Conservation (phyloP, 2,113 vertebrate genomes). For the Orycteropus afer region DNA sequence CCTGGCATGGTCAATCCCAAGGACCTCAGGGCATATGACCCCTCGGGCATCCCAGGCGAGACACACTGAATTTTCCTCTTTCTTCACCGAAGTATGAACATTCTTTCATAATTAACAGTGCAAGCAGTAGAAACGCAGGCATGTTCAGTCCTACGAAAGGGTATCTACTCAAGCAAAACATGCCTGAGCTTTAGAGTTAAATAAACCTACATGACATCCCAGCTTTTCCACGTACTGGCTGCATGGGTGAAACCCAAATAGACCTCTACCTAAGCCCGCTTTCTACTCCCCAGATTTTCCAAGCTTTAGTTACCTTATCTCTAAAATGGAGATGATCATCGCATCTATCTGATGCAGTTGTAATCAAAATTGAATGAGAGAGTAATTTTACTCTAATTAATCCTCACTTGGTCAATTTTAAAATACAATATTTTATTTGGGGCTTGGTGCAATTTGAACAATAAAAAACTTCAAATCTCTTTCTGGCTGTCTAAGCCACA, state of each 20-base stretch:
- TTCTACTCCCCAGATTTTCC: neutral
- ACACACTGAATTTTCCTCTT: neutral
- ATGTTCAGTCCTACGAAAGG: neutral
- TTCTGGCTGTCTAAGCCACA: neutral
- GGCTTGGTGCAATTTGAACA: neutral
- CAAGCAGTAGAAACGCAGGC: neutral
- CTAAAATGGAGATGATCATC: too few relatives aligned
- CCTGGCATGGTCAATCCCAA: neutral
- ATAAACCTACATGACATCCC: neutral
- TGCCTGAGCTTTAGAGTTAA: neutral
- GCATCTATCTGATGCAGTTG: neutral
- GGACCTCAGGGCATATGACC: neutral
- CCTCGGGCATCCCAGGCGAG: neutral
- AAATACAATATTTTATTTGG: conserved; percentile 23
- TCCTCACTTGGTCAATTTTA: neutral
- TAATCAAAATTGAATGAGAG: conserved; percentile 6
- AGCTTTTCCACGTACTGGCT: neutral
- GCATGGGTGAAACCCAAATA: neutral
- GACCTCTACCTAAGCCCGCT: neutral
- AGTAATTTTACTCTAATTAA: neutral
- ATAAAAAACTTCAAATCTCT: neutral
- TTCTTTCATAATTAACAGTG: neutral
- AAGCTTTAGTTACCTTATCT: neutral
- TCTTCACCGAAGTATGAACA: neutral
- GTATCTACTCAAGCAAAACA: neutral